phyloP scores from a whole-genome alignment of 2,113 vertebrate genomes.

The Pterocles orientalis region DNA sequence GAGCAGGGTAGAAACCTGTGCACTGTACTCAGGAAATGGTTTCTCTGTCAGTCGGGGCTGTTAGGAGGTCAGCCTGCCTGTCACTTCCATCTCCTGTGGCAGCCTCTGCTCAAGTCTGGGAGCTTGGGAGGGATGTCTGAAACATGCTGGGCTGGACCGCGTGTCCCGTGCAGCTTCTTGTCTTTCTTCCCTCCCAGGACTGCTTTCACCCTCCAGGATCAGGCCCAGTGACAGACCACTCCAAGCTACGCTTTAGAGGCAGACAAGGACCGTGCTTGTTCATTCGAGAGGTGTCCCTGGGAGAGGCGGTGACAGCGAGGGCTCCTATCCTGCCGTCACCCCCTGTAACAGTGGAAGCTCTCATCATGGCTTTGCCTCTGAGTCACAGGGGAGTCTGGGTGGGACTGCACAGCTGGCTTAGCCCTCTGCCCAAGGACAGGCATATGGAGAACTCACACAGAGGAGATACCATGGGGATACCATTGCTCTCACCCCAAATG shows the following conservation, averaged over 20 bases:
- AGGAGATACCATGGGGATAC: neutral
- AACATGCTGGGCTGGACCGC: neutral
- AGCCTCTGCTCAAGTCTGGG: neutral
- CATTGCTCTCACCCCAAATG: neutral
- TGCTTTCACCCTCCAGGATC: neutral
- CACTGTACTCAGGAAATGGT: neutral
- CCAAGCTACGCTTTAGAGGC: neutral
- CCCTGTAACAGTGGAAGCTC: neutral
- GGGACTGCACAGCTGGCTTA: neutral
- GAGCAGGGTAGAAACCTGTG: neutral
- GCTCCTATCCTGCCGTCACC: neutral
- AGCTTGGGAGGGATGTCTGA: neutral
- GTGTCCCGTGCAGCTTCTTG: neutral
- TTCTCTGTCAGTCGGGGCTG: neutral
- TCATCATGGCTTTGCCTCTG: neutral
- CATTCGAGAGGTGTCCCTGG: neutral
- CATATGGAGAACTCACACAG: rapidly evolving
- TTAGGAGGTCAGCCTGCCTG: neutral
- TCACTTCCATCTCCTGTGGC: neutral
- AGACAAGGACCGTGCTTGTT: neutral
- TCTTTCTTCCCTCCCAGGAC: neutral
- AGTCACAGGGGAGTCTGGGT: neutral
- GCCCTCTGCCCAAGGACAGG: neutral
- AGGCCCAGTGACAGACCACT: neutral
- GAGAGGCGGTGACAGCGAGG: neutral